Percentiles rank a stretch among this genome's conserved stretches.
Evolutionary conservation across 2,797 vertebrate genomes (phyloP).

Genomic region (Podarcis siculus): DNA sequence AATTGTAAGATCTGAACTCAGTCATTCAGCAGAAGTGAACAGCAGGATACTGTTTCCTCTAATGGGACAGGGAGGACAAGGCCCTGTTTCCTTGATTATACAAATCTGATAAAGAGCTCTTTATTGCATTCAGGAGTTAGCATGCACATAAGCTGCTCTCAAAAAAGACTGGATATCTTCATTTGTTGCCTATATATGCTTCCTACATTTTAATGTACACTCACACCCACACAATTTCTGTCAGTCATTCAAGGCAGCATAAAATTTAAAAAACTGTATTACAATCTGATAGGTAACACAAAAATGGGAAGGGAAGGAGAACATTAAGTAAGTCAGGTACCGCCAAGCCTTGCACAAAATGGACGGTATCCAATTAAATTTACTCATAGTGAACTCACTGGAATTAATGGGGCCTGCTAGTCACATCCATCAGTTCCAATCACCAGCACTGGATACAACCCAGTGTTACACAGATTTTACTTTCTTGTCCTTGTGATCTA

Average conservation of each 20-base stretch:
- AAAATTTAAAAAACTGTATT: background rate
- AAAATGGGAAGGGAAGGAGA: background rate
- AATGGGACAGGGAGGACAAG: background rate
- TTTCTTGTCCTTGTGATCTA: background rate
- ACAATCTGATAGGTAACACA: background rate
- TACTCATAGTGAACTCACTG: too few relatives aligned
- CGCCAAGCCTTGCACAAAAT: too few relatives aligned
- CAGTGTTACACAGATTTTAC: background rate
- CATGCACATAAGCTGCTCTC: background rate
- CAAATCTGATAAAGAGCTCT: background rate
- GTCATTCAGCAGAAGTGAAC: conserved; percentile 23
- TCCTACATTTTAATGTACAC: background rate
- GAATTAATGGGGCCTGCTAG: too few relatives aligned
- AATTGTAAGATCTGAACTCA: conserved; percentile 16
- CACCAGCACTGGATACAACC: too few relatives aligned
- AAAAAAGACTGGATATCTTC: background rate
- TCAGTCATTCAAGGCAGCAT: background rate
- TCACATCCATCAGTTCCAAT: too few relatives aligned
- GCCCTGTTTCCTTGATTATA: background rate
- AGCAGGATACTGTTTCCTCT: background rate
- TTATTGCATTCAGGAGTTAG: background rate
- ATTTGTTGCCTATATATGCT: background rate
- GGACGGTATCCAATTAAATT: too few relatives aligned
- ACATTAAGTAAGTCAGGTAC: too few relatives aligned
- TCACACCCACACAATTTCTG: background rate